Percentiles rank a stretch among this genome's conserved stretches.
These are phyloP conservation scores for Hirtodrosophila histrioides DNA, from an alignment of 2,888 invertebrate species.

Conservation along the genomic window DNA sequence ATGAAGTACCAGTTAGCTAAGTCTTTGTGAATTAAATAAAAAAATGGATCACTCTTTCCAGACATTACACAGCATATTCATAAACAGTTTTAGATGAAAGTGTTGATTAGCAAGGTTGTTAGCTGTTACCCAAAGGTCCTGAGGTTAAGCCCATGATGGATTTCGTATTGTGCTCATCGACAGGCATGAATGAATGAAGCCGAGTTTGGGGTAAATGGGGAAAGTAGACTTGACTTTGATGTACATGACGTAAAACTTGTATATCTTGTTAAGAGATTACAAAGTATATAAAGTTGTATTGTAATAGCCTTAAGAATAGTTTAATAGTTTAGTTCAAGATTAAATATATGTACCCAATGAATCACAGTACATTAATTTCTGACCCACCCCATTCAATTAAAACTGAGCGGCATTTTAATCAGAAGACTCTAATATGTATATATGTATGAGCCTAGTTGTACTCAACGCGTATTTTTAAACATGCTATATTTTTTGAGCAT, in stretches of 20 bases:
- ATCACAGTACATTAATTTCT: slow-evolving; percentile 8
- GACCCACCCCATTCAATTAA: slow-evolving; percentile 1
- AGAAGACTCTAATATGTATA: slow-evolving; percentile 1
- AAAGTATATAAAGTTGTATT: no score
- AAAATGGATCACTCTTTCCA: no score
- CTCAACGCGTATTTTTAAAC: not conserved
- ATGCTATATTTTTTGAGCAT: not conserved
- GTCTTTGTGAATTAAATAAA: no score
- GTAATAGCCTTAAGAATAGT: no score
- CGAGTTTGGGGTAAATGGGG: slow-evolving; percentile 31
- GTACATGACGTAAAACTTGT: no score
- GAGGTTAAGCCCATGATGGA: slow-evolving; percentile 64
- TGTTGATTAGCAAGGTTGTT: slow-evolving; percentile 71
- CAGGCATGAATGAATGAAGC: slow-evolving; percentile 67
- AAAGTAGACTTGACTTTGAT: no score
- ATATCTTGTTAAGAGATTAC: no score
- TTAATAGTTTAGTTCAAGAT: no score
- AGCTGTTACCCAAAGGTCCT: slow-evolving; percentile 68
- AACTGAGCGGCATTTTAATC: slow-evolving; percentile 21
- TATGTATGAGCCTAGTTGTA: not conserved
- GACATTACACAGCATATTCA: no score
- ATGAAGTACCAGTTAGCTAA: no score
- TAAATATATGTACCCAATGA: not conserved
- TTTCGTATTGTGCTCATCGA: slow-evolving; percentile 68
- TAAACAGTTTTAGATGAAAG: slow-evolving; percentile 45